phyloP scores from a whole-genome alignment of 2,113 vertebrate species.

The Athene cunicularia region DNA sequence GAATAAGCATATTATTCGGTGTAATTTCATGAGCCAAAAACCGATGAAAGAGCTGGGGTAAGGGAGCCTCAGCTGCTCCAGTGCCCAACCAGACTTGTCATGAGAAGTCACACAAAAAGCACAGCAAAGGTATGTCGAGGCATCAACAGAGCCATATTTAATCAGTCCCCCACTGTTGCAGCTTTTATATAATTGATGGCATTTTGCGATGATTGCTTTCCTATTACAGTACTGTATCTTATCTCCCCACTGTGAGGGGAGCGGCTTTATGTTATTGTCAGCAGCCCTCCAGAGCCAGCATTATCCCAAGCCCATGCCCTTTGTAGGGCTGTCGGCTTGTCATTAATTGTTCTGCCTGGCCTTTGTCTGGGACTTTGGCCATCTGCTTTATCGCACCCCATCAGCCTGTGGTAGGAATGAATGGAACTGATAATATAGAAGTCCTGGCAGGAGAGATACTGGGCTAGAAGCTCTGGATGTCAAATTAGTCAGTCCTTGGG shows the following conservation, averaged over 20 bases:
- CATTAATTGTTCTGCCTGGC: constrained; percentile 60
- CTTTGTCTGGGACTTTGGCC: constrained; percentile 58
- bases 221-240: constrained; percentile 67
- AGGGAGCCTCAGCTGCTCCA: constrained; percentile 52
- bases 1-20: constrained; percentile 70
- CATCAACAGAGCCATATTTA: constrained; percentile 60
- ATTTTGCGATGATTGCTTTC: constrained; percentile 76
- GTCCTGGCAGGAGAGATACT: constrained; percentile 13
- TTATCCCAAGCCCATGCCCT: constrained; percentile 37
- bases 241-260: constrained; percentile 58
- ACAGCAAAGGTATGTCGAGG: constrained; percentile 4
- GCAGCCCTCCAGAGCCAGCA: constrained; percentile 41
- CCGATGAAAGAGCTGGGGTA: constrained; percentile 54
- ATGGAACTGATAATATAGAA: constrained; percentile 58
- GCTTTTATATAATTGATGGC: constrained; percentile 74
- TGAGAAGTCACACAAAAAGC: constrained; percentile 25
- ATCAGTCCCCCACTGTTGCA: constrained; percentile 22
- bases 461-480: constrained; percentile 9
- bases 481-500: constrained; percentile 30
- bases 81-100: constrained; percentile 20
- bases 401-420: constrained; percentile 52
- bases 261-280: constrained; percentile 68
- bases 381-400: constrained; percentile 70
- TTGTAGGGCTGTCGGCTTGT: constrained; percentile 66
- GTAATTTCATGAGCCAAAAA: constrained; percentile 64